Base-by-base conservation (phyloP, 2,888 invertebrate genomes). In the Acleris holmiana region DNA sequence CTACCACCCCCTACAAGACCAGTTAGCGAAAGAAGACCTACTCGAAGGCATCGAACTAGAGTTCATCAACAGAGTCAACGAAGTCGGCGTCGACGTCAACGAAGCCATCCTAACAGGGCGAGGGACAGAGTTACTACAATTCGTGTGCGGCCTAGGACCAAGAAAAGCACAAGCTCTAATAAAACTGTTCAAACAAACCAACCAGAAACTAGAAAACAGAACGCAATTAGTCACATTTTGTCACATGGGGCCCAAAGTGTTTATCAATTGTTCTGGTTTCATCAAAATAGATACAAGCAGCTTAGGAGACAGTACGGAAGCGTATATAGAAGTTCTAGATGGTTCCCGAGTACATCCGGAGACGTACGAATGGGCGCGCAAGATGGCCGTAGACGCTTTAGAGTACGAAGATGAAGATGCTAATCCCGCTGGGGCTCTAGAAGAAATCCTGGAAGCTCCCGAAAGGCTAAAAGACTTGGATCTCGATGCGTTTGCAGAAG, bases 351-450 rank as follows among this genome's bases (percentile, higher is more conserved):
- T 99, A 0, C 99, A 99, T 91, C 99, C 99, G 0, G 99, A 99
- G 91, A 98, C 99, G 0, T 99, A 99, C 85, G 99, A 99, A 81
- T 99, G 99, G 99, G 99, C 99, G 0, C 93, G 99, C 47, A 99
- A 99, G 91, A 99, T 99, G 99, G 99, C 99, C 0, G 99, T 99
- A 0, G 99, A 99, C 87, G 99, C 99, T 1, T 91, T 99, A 53
- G 99, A 99, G 77, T 99, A 99, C 76, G 99, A 99, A 79, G 99
- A 99, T 78, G 98, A 98, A 82, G 98, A 98, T 73, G 97, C 97
- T 0, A 98, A 99, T 88, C 99, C 99, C 0, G 99, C 99, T 0
- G 98, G 98, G 0, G 99, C 99, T 15, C 90, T 99, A 25, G 99
- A 99, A 86, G 99, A 99, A 86, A 99, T 99, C 78, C 93, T 99